Base-by-base conservation (phyloP, 2,888 invertebrate species). In the Tenthredo notha region DNA sequence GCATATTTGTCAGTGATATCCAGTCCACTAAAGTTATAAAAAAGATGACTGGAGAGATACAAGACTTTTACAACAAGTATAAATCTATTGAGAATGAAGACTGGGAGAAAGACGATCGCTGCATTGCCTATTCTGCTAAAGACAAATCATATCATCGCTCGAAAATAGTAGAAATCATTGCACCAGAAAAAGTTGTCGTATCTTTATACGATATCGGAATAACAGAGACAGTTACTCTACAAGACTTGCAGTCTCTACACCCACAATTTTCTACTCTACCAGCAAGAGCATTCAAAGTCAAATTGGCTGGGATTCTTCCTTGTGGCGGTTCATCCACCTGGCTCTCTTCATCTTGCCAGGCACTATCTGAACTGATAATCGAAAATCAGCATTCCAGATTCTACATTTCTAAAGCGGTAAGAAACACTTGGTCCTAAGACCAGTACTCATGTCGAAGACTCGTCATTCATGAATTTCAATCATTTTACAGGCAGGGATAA, bases 141-240 rank as follows among this genome's bases (percentile, higher is more conserved):
- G 95, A 95, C 18, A 94, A 95, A 61, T 94, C 94, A 50, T 98
- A 96, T 95, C 96, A 95, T 87, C 95, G 98, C 5, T 96, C 94
- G 0, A 92, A 95, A 50, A 94, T 95, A 25, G 89, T 94, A 1
- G 90, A 94, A 0, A 80, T 95, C 0, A 90, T 93, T 6, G 85
- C 88, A 0, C 91, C 92, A 0, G 92, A 93, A 0, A 91, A 92
- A 15, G 93, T 92, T 4, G 94, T 94, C 86, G 95, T 98, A 0
- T 96, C 95, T 86, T 94, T 97, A 67, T 94, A 95, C 21, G 98
- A 98, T 90, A 95, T 95, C 87, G 96, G 96, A 0, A 93, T 94
- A 74, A 93, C 94, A 2, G 95, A 95, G 87, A 93, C 93, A 0
- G 94, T 96, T 18, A 90, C 92, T 0, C 82, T 90, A 0, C 90